phyloP scores from a whole-genome alignment of 1,140 invertebrate species.

The Atta colombica region DNA sequence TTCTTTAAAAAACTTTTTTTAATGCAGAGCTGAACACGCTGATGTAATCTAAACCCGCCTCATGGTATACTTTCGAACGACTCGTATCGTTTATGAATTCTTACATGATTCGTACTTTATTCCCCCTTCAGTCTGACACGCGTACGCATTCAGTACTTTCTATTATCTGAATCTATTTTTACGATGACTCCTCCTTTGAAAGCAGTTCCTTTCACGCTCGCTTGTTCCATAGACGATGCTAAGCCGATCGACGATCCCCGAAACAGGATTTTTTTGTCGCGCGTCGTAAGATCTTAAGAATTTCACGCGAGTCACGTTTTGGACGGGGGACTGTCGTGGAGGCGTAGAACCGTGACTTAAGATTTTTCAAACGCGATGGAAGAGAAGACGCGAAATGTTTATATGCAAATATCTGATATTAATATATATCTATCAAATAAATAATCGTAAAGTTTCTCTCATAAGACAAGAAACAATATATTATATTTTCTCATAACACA shows the following conservation, averaged over 20 bases:
- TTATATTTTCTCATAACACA: neutral
- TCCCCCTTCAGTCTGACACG: constrained; percentile 63
- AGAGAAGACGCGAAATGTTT: constrained; percentile 54
- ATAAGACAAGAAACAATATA: neutral
- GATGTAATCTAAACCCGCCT: constrained; percentile 23
- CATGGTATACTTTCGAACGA: constrained; percentile 38
- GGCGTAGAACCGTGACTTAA: constrained; percentile 69
- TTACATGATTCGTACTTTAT: constrained; percentile 62
- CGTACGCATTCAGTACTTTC: constrained; percentile 71
- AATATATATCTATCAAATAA: neutral
- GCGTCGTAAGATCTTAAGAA: constrained; percentile 75
- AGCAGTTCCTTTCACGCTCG: constrained; percentile 70
- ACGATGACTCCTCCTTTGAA: constrained; percentile 75
- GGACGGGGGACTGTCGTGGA: constrained; percentile 62
- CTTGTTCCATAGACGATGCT: constrained; percentile 75
- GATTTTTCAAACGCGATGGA: constrained; percentile 66
- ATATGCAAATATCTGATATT: constrained; percentile 18
- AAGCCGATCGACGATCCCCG: constrained; percentile 78
- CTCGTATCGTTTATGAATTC: constrained; percentile 55
- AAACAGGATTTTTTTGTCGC: constrained; percentile 75
- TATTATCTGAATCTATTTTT: constrained; percentile 77
- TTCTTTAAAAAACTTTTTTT: neutral
- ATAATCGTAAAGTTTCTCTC: neutral
- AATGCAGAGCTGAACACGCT: neutral
- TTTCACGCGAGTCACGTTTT: constrained; percentile 79